Evolutionary conservation across 1,140 invertebrate species (phyloP), one percentile per base, ranked within the genome.

Genomic region (Drosophila santomea): DNA sequence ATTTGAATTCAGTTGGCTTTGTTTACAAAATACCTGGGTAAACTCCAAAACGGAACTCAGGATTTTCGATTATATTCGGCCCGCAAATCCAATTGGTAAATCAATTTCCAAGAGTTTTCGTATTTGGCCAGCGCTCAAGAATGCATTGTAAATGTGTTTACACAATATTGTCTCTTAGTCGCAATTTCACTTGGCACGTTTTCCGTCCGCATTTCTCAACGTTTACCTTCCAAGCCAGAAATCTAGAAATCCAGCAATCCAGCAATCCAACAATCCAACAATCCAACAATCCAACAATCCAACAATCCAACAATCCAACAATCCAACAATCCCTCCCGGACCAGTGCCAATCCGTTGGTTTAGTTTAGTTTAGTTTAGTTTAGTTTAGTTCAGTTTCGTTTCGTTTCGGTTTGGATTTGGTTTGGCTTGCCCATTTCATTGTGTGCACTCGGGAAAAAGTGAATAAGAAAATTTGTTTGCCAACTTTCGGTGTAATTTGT

Each of bases 401-500:
- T 38, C 54, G 64, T 10, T 43, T 36, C 60, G 32, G 28, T 25
- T 25, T 25, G 4, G 25, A 0, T 56, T 52, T 10, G 56, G 45
- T 51, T 47, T 52, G 58, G 48, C 52, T 54, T 81, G 67, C 39
- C 74, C 57, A 80, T 77, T 85, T 75, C 64, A 68, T 71, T 81
- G 78, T 81, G 78, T 81, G 72, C 61, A 73, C 63, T 77, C 50
- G 62, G 61, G 61, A 55, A 76, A 86, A 89, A 88, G 84, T 88
- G 84, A 88, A 89, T 90, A 89, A 89, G 84, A 89, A 89, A 89
- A 89, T 89, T 89, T 89, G 84, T 89, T 89, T 89, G 85, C 74
- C 85, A 89, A 89, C 73, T 88, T 89, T 88, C 78, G 85, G 81
- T 89, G 85, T 89, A 89, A 89, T 89, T 89, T 89, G 84, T 89